Evolutionary conservation across 1,140 invertebrate genomes (phyloP).

Genomic region (Ostrea denselamellosa): DNA sequence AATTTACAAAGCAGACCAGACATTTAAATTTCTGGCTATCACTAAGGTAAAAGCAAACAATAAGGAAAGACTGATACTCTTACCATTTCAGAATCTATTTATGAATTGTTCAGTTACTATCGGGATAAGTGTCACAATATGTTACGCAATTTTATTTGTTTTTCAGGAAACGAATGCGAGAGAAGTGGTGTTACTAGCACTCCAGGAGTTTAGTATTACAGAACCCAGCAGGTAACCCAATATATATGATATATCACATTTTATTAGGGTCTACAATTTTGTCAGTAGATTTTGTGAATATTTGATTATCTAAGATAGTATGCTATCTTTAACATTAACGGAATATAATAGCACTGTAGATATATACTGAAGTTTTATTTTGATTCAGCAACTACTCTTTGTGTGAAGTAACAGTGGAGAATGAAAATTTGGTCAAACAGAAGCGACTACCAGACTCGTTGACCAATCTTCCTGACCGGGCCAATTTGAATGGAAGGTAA

Average conservation of each 20-base stretch:
- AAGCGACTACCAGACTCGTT: conserved; percentile 95
- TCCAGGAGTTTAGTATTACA: conserved; percentile 97
- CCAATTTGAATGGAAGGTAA: conserved; percentile 83
- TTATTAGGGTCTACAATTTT: neutral
- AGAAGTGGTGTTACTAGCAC: conserved; percentile 97
- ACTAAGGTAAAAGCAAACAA: no score
- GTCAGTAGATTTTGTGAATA: neutral
- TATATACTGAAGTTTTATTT: neutral
- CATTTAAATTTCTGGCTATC: conserved; percentile 97
- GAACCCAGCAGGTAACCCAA: conserved; percentile 83
- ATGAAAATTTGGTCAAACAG: conserved; percentile 97
- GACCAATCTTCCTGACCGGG: conserved; percentile 96
- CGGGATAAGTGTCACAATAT: neutral
- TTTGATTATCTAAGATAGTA: neutral
- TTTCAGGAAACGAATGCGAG: conserved; percentile 94
- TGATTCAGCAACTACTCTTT: conserved; percentile 88
- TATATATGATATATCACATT: neutral
- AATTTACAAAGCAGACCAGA: conserved; percentile 94
- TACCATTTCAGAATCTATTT: neutral
- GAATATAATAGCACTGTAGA: neutral
- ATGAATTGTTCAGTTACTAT: neutral
- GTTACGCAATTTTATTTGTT: neutral
- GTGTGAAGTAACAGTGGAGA: conserved; percentile 96
- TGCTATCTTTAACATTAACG: neutral
- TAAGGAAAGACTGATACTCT: conserved; percentile 52